Percentiles rank a stretch among this genome's conserved stretches.
phyloP scores from a whole-genome alignment of 2,113 vertebrate species.

The Micromys minutus region DNA sequence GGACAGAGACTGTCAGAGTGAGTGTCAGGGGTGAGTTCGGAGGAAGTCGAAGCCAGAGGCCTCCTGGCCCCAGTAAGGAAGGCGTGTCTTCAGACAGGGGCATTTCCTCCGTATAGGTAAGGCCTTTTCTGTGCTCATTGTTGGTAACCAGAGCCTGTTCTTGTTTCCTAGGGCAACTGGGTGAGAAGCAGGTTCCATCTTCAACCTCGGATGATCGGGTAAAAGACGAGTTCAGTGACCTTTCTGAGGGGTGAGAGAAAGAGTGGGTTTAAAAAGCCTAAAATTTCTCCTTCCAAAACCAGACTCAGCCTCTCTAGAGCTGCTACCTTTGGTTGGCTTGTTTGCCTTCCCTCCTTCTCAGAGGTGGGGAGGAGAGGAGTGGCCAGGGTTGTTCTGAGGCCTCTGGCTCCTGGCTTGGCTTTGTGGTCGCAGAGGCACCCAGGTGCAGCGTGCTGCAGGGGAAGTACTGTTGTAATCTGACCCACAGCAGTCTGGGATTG shows the following conservation, averaged over 20 bases:
- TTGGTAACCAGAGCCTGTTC: conserved; percentile 73
- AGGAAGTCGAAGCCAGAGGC: background rate
- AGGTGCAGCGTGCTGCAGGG: background rate
- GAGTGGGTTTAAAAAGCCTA: conserved; percentile 86
- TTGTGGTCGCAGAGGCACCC: background rate
- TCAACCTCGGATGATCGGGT: conserved; percentile 87
- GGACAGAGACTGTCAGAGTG: too few relatives aligned
- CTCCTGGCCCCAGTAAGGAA: background rate
- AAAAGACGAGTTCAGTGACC: conserved; percentile 91
- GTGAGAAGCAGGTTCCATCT: conserved; percentile 83
- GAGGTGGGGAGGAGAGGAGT: conserved; percentile 20
- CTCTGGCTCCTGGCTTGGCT: background rate
- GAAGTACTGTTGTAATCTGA: background rate
- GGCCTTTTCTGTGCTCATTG: background rate
- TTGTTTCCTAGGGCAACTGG: conserved; percentile 84
- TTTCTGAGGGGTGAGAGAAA: conserved; percentile 96
- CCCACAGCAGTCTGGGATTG: background rate
- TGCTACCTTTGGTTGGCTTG: background rate
- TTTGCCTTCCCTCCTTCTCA: background rate
- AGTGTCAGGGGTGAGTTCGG: background rate
- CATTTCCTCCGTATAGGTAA: background rate
- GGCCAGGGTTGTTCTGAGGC: background rate
- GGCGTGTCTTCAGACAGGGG: background rate
- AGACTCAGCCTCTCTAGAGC: conserved; percentile 21
- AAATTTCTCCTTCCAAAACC: conserved; percentile 81